Conservation (phyloP, 2,797 vertebrate genomes). For the Pipistrellus pygmaeus region DNA sequence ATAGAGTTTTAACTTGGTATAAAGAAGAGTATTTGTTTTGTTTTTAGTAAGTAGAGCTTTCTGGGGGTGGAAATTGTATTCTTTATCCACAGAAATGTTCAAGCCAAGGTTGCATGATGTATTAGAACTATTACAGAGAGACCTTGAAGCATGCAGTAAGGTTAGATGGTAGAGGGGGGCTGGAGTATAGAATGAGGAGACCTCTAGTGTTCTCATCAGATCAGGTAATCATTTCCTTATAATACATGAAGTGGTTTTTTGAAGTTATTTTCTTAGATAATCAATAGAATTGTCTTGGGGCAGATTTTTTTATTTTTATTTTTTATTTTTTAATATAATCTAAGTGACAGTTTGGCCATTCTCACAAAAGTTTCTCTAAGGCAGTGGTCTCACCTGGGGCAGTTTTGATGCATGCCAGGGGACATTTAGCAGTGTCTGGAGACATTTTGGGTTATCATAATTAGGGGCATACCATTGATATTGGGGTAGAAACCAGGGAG, state of each 20-base stretch:
- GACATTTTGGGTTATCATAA: not conserved
- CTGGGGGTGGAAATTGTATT: slow-evolving; percentile 34
- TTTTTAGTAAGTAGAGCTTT: slow-evolving; percentile 58
- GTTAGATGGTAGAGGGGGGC: not conserved
- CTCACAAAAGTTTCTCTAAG: not conserved
- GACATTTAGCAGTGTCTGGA: slow-evolving; percentile 17
- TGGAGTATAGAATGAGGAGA: not conserved
- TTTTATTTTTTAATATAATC: not conserved
- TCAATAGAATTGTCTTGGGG: not conserved
- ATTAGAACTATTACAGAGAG: slow-evolving; percentile 6
- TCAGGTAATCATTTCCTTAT: slow-evolving; percentile 14
- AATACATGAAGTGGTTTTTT: slow-evolving; percentile 25
- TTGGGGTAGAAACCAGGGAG: not conserved
- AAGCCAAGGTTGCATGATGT: not conserved
- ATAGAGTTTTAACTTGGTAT: not conserved
- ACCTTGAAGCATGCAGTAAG: not conserved
- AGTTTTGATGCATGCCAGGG: not conserved
- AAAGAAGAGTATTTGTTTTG: slow-evolving; percentile 23
- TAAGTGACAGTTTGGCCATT: slow-evolving; percentile 23
- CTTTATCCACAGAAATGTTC: slow-evolving; percentile 36
- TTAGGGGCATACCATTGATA: not conserved
- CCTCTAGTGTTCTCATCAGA: slow-evolving; percentile 29
- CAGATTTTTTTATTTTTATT: not conserved
- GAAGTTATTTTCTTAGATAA: slow-evolving; percentile 26
- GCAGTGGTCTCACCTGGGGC: not conserved